Percentiles rank a stretch among this genome's conserved stretches.
phyloP scores from a whole-genome alignment of 2,113 vertebrate genomes.

The Hemibagrus wyckioides region DNA sequence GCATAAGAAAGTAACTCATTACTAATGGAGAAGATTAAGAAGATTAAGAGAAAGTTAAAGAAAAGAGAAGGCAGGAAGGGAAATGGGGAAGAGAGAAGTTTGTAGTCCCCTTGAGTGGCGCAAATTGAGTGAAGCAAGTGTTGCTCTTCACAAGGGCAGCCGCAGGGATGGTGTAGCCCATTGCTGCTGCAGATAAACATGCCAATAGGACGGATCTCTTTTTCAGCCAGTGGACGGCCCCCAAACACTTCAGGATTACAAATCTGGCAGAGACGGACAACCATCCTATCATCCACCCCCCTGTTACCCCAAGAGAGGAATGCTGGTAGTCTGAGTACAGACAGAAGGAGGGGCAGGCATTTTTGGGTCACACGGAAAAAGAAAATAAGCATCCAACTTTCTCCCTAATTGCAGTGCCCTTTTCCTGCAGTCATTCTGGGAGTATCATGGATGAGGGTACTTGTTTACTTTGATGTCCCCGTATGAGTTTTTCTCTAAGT shows the following conservation, averaged over 20 bases:
- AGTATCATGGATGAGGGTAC: constrained; percentile 52
- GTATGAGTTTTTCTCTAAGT: constrained; percentile 60
- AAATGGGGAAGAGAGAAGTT: neutral
- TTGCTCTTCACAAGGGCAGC: constrained; percentile 17
- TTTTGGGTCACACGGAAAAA: constrained; percentile 15
- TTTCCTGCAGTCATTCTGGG: constrained; percentile 53
- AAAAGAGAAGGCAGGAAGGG: neutral
- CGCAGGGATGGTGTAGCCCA: constrained; percentile 27
- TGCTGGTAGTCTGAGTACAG: constrained; percentile 28
- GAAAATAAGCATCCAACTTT: neutral
- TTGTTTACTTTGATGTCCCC: constrained; percentile 14
- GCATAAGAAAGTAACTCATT: constrained; percentile 90
- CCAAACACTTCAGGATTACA: constrained; percentile 40
- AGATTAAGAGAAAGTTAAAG: neutral
- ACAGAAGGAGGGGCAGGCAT: constrained; percentile 8
- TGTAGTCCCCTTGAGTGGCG: neutral
- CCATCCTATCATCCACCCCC: constrained; percentile 33
- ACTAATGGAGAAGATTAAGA: constrained; percentile 46
- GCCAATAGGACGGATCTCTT: constrained; percentile 55
- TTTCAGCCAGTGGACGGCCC: constrained; percentile 39
- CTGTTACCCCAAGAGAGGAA: constrained; percentile 38
- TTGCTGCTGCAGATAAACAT: constrained; percentile 41
- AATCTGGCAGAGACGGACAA: constrained; percentile 26
- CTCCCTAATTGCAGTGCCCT: constrained; percentile 53
- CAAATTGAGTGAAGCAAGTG: constrained; percentile 3